Percentiles rank a stretch among this genome's conserved stretches.
phyloP scores from a whole-genome alignment of 2,113 vertebrate genomes.

The Pteruthius melanotis region DNA sequence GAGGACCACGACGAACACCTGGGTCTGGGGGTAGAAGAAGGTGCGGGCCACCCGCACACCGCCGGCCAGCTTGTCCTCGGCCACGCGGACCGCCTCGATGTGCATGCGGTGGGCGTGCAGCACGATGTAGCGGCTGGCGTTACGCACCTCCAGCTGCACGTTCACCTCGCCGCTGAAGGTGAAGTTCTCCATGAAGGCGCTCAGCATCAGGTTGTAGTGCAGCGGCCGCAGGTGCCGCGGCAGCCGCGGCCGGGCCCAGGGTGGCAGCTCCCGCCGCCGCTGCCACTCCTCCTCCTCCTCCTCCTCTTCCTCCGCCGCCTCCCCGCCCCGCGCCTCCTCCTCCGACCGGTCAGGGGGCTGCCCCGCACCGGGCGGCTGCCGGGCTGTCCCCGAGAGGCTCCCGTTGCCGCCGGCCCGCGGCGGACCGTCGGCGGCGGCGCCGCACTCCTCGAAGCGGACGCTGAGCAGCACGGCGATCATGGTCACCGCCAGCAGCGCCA shows the following conservation, averaged over 20 bases:
- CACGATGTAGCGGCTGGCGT: constrained; percentile 89
- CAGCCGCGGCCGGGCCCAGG: constrained; percentile 84
- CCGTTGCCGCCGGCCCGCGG: constrained; percentile 31
- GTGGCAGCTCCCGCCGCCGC: constrained; percentile 64
- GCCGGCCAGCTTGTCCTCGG: constrained; percentile 82
- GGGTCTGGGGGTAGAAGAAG: constrained; percentile 84
- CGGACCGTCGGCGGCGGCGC: constrained; percentile 38
- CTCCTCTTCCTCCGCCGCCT: neutral
- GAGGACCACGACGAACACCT: constrained; percentile 89
- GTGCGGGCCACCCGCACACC: constrained; percentile 82
- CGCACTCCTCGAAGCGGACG: constrained; percentile 88
- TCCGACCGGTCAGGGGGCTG: neutral
- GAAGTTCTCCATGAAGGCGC: constrained; percentile 93
- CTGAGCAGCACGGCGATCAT: constrained; percentile 87
- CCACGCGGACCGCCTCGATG: constrained; percentile 84
- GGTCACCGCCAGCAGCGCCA: constrained; percentile 87
- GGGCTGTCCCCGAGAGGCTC: constrained; percentile 54
- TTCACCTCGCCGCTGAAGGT: constrained; percentile 92
- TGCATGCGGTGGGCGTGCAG: constrained; percentile 87
- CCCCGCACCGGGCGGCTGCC: constrained; percentile 59
- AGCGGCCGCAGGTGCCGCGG: constrained; percentile 82
- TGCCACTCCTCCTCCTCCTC: constrained; percentile 58
- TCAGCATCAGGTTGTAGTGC: constrained; percentile 90
- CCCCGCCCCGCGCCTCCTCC: constrained; percentile 18
- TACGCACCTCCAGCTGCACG: constrained; percentile 88